Evolutionary conservation across 2,113 vertebrate genomes (phyloP).

Genomic region (Ceyx melanurus): DNA sequence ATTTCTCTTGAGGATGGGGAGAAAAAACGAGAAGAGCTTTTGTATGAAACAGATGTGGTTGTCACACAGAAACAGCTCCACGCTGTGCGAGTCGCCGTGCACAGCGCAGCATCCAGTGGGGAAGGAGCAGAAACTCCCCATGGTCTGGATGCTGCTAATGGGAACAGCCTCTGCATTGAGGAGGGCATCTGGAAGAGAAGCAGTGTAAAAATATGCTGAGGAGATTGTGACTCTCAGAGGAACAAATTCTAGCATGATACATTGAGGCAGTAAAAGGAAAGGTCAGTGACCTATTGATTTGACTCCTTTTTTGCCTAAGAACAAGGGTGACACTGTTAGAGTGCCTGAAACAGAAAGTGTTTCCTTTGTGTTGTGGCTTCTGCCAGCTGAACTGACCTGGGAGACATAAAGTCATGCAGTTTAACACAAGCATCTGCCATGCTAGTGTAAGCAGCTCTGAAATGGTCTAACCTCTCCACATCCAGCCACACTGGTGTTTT

Average conservation of each 20-base stretch:
- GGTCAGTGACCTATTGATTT: background rate
- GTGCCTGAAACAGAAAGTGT: background rate
- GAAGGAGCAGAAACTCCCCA: background rate
- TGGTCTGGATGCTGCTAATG: background rate
- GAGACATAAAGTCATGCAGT: background rate
- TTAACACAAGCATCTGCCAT: background rate
- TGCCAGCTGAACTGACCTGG: background rate
- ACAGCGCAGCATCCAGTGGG: rapidly evolving
- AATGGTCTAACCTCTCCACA: background rate
- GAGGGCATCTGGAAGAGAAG: slow-evolving; percentile 35
- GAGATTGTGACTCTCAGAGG: background rate
- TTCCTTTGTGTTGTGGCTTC: background rate
- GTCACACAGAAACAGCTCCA: background rate
- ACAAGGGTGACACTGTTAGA: background rate
- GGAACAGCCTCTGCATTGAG: slow-evolving; percentile 38
- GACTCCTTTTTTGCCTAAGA: background rate
- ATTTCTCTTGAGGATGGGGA: background rate
- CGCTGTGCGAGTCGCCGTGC: background rate
- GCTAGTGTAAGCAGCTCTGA: background rate
- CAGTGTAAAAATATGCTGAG: slow-evolving; percentile 32
- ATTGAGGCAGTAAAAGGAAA: slow-evolving; percentile 13
- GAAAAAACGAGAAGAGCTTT: background rate
- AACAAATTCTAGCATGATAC: background rate
- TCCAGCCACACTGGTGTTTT: background rate
- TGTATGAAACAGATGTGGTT: background rate